Evolutionary conservation across 2,888 invertebrate genomes (phyloP).

Genomic region (Caenorhabditis panamensis): DNA sequence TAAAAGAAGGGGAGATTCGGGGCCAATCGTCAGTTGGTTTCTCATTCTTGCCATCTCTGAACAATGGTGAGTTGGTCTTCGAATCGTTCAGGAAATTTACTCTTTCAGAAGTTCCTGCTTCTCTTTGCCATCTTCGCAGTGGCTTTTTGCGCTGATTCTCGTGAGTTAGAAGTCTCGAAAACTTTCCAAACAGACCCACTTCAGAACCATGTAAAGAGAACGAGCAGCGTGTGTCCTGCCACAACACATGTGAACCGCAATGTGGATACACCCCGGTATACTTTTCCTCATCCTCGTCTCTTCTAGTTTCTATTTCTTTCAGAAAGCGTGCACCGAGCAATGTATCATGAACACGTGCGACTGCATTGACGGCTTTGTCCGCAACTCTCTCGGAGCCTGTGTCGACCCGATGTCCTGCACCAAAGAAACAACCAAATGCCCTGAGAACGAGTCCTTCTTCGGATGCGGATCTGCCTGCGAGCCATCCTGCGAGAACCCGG

Average conservation of each 20-base stretch:
- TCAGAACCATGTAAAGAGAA: constrained; percentile 40
- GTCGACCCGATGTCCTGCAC: constrained; percentile 31
- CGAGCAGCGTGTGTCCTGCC: constrained; percentile 47
- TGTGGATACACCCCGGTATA: constrained; percentile 51
- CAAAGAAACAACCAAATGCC: constrained; percentile 38
- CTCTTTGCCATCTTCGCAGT: background rate
- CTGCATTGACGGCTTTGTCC: constrained; percentile 50
- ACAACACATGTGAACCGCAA: constrained; percentile 56
- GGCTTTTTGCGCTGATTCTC: background rate
- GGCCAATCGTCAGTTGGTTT: constrained; percentile 10
- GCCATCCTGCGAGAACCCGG: constrained; percentile 47
- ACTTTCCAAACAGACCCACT: background rate
- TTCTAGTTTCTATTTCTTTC: background rate
- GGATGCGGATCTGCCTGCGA: constrained; percentile 55
- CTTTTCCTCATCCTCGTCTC: background rate
- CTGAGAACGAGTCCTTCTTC: constrained; percentile 38
- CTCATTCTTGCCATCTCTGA: background rate
- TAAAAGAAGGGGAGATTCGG: background rate
- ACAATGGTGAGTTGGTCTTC: constrained; percentile 25
- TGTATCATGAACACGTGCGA: constrained; percentile 48
- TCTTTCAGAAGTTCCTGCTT: constrained; percentile 17
- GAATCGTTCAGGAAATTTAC: background rate
- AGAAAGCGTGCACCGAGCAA: constrained; percentile 48
- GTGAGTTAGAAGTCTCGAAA: background rate
- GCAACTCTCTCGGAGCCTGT: constrained; percentile 35